Evolutionary conservation across 2,113 vertebrate species (phyloP).

Genomic region (Athene noctua): DNA sequence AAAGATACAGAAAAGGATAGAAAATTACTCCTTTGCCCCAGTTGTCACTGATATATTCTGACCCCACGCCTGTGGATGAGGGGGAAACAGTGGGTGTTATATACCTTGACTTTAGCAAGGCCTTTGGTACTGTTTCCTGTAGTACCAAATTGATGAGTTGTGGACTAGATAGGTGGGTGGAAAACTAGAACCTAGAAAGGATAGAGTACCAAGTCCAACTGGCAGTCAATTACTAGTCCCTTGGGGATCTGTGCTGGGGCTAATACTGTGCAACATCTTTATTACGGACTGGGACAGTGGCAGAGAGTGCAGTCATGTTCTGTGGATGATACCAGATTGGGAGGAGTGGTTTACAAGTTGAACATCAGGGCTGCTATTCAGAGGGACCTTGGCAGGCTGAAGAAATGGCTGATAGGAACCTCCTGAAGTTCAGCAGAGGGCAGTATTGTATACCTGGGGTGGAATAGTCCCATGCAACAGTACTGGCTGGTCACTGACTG

Average conservation of each 20-base stretch:
- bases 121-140: background rate
- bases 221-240: background rate
- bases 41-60: background rate
- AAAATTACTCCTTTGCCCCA: background rate
- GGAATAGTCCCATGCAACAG: background rate
- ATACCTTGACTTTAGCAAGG: background rate
- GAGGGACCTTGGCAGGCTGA: background rate
- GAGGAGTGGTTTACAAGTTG: background rate
- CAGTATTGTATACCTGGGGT: fast-evolving
- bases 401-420: background rate
- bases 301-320: background rate
- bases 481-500: background rate
- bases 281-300: background rate
- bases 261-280: background rate
- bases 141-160: background rate
- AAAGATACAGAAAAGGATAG: background rate
- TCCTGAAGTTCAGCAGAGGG: background rate
- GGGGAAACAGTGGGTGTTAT: background rate
- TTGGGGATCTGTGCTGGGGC: background rate
- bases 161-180: background rate
- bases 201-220: background rate
- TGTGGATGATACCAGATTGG: background rate
- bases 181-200: background rate
- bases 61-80: background rate
- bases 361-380: background rate